Base-by-base conservation (phyloP, 2,888 invertebrate species). In the Caenorhabditis angaria region DNA sequence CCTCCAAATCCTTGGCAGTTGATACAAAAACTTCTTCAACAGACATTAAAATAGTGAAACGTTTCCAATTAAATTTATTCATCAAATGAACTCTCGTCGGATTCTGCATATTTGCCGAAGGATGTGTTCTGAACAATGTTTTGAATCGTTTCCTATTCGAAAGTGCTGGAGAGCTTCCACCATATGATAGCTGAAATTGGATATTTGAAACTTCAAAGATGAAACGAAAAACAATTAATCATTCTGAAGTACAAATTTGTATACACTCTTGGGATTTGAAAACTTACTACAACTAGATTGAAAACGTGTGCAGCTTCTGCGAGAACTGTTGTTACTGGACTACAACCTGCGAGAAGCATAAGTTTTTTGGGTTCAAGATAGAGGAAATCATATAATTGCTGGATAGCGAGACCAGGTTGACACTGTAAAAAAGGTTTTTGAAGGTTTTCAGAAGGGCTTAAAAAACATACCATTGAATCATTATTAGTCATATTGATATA, bases 271-370 rank as follows among this genome's bases (percentile, higher is more conserved):
- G 22, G 51, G 51, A 51, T n/a, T 27, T 12, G 1, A 27, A 29
- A 53, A 92, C 93, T 92, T 90, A 97, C 97, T 90, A 99, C 97
- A 88, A 99, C 94, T 76, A 99, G 91, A 90, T 99, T 97, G 97
- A 97, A 99, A 94, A 97, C 97, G 90, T 95, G 96, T 65, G 97
- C 97, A 51, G 97, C 96, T 90, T 99, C 97, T 1, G 97, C 97
- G 18, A 99, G 96, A 54, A 97, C 96, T 25, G 99, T 99, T 87
- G 97, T 97, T 28, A 99, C 97, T 10, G 96, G 96, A 84, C 96
- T 96, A 89, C 99, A 99, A 61, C 99, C 99, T 0, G 89, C 94
- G 61, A 99, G 90, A 73, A 97, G 90, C 91, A 96, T 93, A 87
- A 96, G 90, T 90, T 96, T 97, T 22, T 96, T 96, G 72, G 92